Evolutionary conservation across 2,113 vertebrate genomes (phyloP), one percentile per base, ranked within the genome.

Genomic region (Grantiella picta): DNA sequence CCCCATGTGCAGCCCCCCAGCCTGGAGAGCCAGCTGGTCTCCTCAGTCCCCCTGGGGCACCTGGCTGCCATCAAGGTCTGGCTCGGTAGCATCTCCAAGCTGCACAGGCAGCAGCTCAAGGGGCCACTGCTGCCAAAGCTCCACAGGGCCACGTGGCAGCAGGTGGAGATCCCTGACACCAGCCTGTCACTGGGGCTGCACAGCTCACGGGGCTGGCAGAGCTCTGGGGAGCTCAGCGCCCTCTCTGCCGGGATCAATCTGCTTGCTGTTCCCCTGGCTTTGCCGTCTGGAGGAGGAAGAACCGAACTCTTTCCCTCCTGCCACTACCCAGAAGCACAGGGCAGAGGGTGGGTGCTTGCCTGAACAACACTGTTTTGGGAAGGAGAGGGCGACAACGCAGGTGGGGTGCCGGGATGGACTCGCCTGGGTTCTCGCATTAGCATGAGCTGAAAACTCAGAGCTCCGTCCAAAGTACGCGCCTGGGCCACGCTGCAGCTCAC

Each of bases 111-210:
- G 88, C 90, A 79, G 89, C 89, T 71, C 23, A 23, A n/a, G 36
- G 50, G 40, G 40, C 38, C 22, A 7, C 5, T 3, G 69, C 93
- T 92, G 80, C 95, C 68, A 86, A 54, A 21, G 72, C 42, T 92
- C 72, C 6, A 3, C 50, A 44, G 52, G 63, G 87, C 89, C 93
- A 96, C 87, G 90, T 93, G 95, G 96, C 96, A 94, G 77, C 68
- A 89, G 63, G 83, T 72, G 42, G 54, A 52, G 44, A 65, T 64
- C 72, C 27, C 44, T 0, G 24, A 36, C 53, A 20, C 31, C 12
- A 4, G 59, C 44, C 71, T n/a, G 86, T 7, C 86, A 9, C 35
- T 7, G 66, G 16, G 61, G 44, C 57, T 59, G 69, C 47, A 9
- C 13, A 52, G 45, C 68, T 40, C 22, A 3, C 35, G 8, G 7